Base-by-base conservation (phyloP, 2,113 vertebrate genomes). In the Morphnarchus princeps region DNA sequence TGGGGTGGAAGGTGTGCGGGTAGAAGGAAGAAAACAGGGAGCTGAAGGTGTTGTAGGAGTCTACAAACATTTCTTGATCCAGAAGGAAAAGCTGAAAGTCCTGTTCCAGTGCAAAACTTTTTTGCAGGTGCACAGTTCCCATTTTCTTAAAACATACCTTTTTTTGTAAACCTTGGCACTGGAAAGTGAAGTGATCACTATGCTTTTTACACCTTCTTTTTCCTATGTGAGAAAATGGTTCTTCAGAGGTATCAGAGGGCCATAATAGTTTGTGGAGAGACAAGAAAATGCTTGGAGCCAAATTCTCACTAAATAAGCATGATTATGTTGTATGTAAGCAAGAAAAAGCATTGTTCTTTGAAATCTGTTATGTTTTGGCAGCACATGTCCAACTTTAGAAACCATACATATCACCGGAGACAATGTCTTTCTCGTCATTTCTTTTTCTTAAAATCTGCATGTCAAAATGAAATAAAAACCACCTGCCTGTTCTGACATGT, bases 301-400 rank as follows among this genome's bases (percentile, higher is more conserved):
- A 63, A 16, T 87, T 83, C n/a, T 82, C 4, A 28, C 17, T 32
- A 25, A 76, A 89, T 43, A 89, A 89, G 13, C 17, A 4, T 40
- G 52, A 74, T 95, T 93, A 47, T 88, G 59, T 93, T 92, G 93
- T 91, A 83, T 92, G 80, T 74, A 65, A 70, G 89, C 88, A 94
- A 89, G n/a, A 89, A 93, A 76, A 8, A 49, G 13, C 49, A 47
- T 59, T 19, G 38, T 95, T 97, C 65, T 91, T 93, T 61, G 76
- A 92, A 91, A 96, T 94, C 85, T 93, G 52, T 89, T 97, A 80
- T 47, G 31, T 86, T 97, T 96, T 97, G 90, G 90, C 94, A 97
- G 93, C 62, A 84, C 70, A 52, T 66, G 79, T 96, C 83, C 92
- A 88, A n/a, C 57, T 86, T 78, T 57, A 91, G 73, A 91, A 97